Evolutionary conservation across 1,140 invertebrate species (phyloP).

Genomic region (Hycleus phaleratus): DNA sequence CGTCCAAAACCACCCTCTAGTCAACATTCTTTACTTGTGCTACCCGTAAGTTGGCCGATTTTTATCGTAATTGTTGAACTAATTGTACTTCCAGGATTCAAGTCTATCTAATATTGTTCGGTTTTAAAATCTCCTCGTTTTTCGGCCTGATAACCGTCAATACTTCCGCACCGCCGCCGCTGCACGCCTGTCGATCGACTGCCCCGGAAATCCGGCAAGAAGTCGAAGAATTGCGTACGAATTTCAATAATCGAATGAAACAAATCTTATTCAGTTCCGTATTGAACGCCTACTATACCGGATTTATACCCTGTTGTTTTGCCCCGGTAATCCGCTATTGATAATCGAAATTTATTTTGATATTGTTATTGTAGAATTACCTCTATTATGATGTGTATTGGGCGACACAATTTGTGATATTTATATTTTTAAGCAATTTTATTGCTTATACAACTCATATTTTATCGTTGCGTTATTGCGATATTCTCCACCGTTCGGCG

Average conservation of each 20-base stretch:
- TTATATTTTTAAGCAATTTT: slow-evolving; percentile 77
- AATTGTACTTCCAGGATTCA: slow-evolving; percentile 52
- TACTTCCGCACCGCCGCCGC: slow-evolving; percentile 31
- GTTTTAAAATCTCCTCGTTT: slow-evolving; percentile 61
- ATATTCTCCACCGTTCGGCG: slow-evolving; percentile 80
- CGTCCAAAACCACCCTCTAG: slow-evolving; percentile 57
- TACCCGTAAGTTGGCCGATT: slow-evolving; percentile 72
- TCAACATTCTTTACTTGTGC: slow-evolving; percentile 72
- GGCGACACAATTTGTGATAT: slow-evolving; percentile 71
- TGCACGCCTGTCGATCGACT: slow-evolving; percentile 57
- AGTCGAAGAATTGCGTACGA: slow-evolving; percentile 72
- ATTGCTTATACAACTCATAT: slow-evolving; percentile 74
- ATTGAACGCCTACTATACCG: slow-evolving; percentile 83
- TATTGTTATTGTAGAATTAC: slow-evolving; percentile 51
- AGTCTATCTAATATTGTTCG: slow-evolving; percentile 82
- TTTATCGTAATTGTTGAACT: too few relatives aligned
- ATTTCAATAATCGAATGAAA: slow-evolving; percentile 84
- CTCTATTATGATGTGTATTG: slow-evolving; percentile 81
- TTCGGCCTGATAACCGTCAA: slow-evolving; percentile 48
- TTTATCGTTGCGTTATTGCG: slow-evolving; percentile 64
- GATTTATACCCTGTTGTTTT: slow-evolving; percentile 84
- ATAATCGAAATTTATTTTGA: slow-evolving; percentile 35
- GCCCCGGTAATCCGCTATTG: slow-evolving; percentile 54
- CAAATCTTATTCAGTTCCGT: slow-evolving; percentile 86
- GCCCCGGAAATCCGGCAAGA: slow-evolving; percentile 70